Percentiles rank a stretch among this genome's conserved stretches.
Conservation (phyloP, 2,113 vertebrate species). For the Notarius lentiginosus region DNA sequence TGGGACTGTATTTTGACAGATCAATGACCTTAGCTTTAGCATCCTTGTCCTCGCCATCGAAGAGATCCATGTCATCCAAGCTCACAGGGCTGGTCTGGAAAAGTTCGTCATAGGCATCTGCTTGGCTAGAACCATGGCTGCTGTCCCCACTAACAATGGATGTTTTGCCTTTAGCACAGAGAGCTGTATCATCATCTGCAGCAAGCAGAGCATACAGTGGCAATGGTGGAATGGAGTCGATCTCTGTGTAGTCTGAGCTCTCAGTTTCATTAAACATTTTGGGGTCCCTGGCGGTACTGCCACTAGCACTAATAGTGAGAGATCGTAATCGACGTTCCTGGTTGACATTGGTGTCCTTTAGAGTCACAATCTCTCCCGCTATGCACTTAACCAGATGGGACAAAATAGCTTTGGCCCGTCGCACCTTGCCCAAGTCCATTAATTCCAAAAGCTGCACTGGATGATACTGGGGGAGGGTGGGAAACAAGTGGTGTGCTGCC, state of each 20-base stretch:
- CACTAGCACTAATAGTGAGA: constrained; percentile 90
- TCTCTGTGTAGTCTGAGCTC: constrained; percentile 89
- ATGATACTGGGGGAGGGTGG: constrained; percentile 95
- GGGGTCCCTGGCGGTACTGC: constrained; percentile 86
- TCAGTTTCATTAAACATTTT: constrained; percentile 86
- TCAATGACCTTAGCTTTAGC: constrained; percentile 82
- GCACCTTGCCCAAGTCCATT: constrained; percentile 95
- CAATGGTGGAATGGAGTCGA: constrained; percentile 92
- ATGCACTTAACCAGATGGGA: constrained; percentile 97
- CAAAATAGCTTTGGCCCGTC: constrained; percentile 91
- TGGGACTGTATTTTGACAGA: constrained; percentile 89
- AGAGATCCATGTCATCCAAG: constrained; percentile 71
- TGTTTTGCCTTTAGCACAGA: constrained; percentile 75
- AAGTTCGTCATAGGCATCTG: constrained; percentile 87
- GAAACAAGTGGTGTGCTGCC: constrained; percentile 89
- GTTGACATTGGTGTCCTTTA: constrained; percentile 77
- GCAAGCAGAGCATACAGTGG: constrained; percentile 92
- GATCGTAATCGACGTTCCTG: constrained; percentile 84
- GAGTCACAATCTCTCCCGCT: constrained; percentile 90
- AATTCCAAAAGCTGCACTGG: constrained; percentile 93
- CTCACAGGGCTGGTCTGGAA: constrained; percentile 74
- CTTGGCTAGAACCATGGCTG: constrained; percentile 70
- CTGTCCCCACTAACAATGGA: constrained; percentile 75
- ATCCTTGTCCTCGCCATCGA: constrained; percentile 79
- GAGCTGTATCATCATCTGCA: constrained; percentile 83